These are phyloP conservation scores for Heliconius congener DNA, from an alignment of 1,140 invertebrate genomes.

Conservation along the genomic window DNA sequence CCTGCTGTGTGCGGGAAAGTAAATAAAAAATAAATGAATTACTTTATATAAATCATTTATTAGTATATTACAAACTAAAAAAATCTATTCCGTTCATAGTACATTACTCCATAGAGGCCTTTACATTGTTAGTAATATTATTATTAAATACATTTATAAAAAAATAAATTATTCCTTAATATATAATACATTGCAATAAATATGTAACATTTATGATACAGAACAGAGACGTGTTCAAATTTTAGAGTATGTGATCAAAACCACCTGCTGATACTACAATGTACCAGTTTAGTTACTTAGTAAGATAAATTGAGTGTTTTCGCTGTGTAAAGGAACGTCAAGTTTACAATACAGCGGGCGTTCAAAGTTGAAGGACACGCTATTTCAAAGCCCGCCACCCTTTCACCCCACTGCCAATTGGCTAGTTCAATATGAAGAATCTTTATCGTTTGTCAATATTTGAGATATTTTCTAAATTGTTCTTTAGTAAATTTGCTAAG, in stretches of 20 bases:
- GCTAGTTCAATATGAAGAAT: conserved; percentile 27
- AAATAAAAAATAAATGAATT: too few relatives aligned
- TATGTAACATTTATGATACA: not conserved
- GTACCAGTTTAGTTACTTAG: conserved; percentile 26
- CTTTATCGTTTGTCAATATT: conserved; percentile 18
- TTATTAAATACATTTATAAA: too few relatives aligned
- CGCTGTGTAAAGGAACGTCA: conserved; percentile 31
- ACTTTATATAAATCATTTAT: too few relatives aligned
- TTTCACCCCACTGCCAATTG: conserved; percentile 41
- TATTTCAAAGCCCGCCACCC: conserved; percentile 14
- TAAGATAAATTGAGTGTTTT: conserved; percentile 33
- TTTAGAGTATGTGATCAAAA: conserved; percentile 16
- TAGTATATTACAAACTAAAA: too few relatives aligned
- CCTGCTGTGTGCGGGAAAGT: too few relatives aligned
- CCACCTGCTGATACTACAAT: conserved; percentile 18
- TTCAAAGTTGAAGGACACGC: conserved; percentile 29
- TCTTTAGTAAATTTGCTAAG: not conserved
- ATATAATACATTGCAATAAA: not conserved
- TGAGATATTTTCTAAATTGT: not conserved
- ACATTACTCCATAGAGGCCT: too few relatives aligned
- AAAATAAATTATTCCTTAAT: not conserved
- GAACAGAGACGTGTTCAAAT: conserved; percentile 7
- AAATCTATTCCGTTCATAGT: too few relatives aligned
- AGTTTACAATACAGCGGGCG: conserved; percentile 35
- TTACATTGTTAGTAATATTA: too few relatives aligned